phyloP scores from a whole-genome alignment of 1,140 invertebrate genomes.

The Caenorhabditis brenneri region DNA sequence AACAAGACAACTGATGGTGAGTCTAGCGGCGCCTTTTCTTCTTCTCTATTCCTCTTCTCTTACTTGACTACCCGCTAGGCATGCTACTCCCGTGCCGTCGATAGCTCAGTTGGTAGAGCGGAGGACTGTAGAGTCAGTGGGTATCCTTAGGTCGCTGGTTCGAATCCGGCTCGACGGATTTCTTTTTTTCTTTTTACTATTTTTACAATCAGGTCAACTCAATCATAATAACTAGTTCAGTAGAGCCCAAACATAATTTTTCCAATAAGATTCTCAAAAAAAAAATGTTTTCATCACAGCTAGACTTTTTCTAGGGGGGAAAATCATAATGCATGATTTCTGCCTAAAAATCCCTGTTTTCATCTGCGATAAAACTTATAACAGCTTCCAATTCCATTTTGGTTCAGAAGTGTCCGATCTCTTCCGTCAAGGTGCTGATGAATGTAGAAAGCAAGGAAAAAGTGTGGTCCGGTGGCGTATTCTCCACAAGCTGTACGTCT shows the following conservation, averaged over 20 bases:
- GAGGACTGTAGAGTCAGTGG: constrained; percentile 57
- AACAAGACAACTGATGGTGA: not conserved
- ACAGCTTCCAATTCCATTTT: too few species aligned
- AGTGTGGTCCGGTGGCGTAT: not conserved
- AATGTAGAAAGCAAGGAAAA: not conserved
- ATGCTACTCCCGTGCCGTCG: constrained; percentile 12
- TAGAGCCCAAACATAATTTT: not conserved
- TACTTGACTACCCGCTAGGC: too few species aligned
- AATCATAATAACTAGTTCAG: too few species aligned
- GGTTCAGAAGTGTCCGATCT: not conserved
- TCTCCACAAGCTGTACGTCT: constrained; percentile 4
- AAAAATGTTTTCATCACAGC: too few species aligned
- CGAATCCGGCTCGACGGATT: constrained; percentile 61
- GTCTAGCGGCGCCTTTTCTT: not conserved
- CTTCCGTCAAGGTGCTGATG: not conserved
- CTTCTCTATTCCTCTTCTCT: not conserved
- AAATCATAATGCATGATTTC: too few species aligned
- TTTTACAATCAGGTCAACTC: too few species aligned
- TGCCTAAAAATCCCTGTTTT: too few species aligned
- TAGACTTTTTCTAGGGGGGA: too few species aligned
- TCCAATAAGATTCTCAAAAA: not conserved
- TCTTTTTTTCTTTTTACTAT: not conserved
- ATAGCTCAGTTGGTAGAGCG: constrained; percentile 62
- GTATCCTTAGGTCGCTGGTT: constrained; percentile 64
- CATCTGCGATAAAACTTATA: too few species aligned